These are phyloP conservation scores for Saccostrea echinata DNA, from an alignment of 1,140 invertebrate species.

Conservation along the genomic window DNA sequence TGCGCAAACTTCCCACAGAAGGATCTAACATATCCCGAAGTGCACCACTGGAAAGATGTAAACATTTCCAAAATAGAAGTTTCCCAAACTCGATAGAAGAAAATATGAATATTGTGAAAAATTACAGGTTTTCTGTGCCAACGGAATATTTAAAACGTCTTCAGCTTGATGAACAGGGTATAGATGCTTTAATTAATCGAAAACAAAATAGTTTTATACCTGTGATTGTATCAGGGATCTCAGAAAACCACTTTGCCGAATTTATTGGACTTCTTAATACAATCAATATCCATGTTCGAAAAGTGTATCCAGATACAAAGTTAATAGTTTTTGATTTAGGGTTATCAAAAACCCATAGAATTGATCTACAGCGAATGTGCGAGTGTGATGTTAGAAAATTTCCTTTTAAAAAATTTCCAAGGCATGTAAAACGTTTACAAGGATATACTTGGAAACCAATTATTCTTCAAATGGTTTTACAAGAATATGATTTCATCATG, in stretches of 20 bases:
- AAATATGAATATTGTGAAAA: background rate
- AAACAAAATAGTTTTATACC: background rate
- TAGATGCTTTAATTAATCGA: background rate
- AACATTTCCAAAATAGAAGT: too few species aligned
- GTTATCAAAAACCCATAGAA: background rate
- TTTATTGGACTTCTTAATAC: background rate
- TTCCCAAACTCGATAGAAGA: background rate
- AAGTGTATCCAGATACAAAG: slow-evolving; percentile 2
- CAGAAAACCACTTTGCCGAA: background rate
- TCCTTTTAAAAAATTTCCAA: background rate
- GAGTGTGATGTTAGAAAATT: slow-evolving; percentile 14
- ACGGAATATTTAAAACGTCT: background rate
- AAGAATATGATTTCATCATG: slow-evolving; percentile 49
- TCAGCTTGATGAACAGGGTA: background rate
- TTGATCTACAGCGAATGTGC: background rate
- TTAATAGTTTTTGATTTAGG: slow-evolving; percentile 49
- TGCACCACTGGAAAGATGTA: too few species aligned
- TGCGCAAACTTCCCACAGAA: too few species aligned
- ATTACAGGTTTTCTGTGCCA: background rate
- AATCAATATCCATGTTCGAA: background rate
- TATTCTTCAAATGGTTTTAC: slow-evolving; percentile 43
- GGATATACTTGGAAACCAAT: slow-evolving; percentile 40
- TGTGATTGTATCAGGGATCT: background rate
- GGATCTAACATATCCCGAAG: too few species aligned
- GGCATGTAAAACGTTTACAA: background rate